These are phyloP conservation scores for Saimiri boliviensis DNA, from an alignment of 2,113 vertebrate genomes.

Conservation along the genomic window DNA sequence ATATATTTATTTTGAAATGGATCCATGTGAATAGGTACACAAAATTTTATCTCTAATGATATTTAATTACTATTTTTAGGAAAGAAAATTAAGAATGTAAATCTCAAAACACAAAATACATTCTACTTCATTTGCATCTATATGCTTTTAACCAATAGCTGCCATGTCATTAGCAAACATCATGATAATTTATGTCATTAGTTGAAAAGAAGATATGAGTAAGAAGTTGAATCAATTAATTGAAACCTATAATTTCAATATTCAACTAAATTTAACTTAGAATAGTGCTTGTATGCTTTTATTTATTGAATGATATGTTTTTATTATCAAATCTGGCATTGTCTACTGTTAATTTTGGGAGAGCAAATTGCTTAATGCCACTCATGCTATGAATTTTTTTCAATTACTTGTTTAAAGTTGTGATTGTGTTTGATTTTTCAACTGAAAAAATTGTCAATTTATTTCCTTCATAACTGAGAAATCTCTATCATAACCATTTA, in stretches of 20 bases:
- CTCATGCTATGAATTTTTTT: background rate
- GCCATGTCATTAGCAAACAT: background rate
- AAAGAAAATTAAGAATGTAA: background rate
- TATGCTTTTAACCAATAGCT: background rate
- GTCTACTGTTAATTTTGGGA: background rate
- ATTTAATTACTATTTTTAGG: background rate
- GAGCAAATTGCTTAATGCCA: background rate
- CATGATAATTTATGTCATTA: background rate
- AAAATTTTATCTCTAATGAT: background rate
- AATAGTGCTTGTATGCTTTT: background rate
- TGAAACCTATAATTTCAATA: background rate
- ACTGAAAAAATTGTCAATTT: background rate
- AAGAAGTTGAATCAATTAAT: background rate
- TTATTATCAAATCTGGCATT: background rate
- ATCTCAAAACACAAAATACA: background rate
- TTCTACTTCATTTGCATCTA: background rate
- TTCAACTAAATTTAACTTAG: background rate
- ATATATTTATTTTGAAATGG: background rate
- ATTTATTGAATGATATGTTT: background rate
- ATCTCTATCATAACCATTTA: background rate
- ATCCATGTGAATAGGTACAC: background rate
- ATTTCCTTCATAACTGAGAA: background rate
- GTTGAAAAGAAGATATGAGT: background rate
- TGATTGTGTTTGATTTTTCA: background rate
- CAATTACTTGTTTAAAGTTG: background rate